Evolutionary conservation across 2,888 invertebrate genomes (phyloP), one percentile per base, ranked within the genome.

Genomic region (Ormyrus labotus): DNA sequence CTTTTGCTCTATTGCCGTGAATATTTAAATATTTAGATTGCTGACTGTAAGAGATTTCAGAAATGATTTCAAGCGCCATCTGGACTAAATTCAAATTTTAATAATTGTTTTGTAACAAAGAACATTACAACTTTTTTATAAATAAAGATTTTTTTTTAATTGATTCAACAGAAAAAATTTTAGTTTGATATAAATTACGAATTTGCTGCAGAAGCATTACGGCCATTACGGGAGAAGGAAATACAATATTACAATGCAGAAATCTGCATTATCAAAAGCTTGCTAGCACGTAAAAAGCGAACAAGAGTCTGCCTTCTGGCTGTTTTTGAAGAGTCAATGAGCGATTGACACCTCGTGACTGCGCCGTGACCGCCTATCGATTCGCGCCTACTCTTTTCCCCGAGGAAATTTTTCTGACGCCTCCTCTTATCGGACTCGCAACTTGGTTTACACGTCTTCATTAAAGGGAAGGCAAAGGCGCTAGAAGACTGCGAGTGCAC

Each of bases 311-410:
- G 19, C 13, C 10, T 47, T 61, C 61, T 50, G 10, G 7, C 13
- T 60, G 9, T 7, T 3, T 55, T 9, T 6, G 8, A 5, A 13
- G 48, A 58, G 51, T 67, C 76, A n/a, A 80, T 80, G 76, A 55
- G 48, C 70, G 57, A 72, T 13, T 50, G 60, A 53, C 73, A 78
- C 78, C 81, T 81, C 81, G 81, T 81, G 81, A 81, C 78, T 81
- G 60, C 13, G 68, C 70, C 78, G 81, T 81, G 81, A 76, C 76
- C 73, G 60, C 77, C 77, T 81, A 81, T 81, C 76, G 81, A 81
- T 81, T 81, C 72, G 60, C 67, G 61, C 55, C 19, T 61, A 19
- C 13, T 9, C 75, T 75, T 50, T 64, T 72, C 63, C 64, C 48
- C 51, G 50, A 11, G 77, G 53, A 71, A 80, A 75, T 60, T 80